Conservation (phyloP, 1,140 invertebrate genomes). For the Drosophila busckii region DNA sequence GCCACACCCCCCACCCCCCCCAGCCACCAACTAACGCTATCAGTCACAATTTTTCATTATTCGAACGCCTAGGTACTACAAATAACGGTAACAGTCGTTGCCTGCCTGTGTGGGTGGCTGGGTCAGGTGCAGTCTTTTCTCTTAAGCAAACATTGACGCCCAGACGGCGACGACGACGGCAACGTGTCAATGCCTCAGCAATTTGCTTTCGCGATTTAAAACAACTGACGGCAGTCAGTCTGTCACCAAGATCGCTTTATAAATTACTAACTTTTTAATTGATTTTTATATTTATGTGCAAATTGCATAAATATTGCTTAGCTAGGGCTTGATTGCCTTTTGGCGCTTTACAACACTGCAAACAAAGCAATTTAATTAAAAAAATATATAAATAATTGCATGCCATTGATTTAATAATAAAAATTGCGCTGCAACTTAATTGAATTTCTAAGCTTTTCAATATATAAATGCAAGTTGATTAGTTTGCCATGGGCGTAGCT, state of each 20-base stretch:
- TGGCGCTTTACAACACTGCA: too few relatives aligned
- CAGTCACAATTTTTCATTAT: conserved; percentile 65
- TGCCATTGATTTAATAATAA: too few relatives aligned
- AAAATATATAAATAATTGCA: too few relatives aligned
- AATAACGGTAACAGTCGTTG: conserved; percentile 8
- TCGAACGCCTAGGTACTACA: conserved; percentile 13
- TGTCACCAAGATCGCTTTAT: background rate
- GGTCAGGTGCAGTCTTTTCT: background rate
- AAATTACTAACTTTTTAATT: background rate
- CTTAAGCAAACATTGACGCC: conserved; percentile 45
- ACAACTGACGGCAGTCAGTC: background rate
- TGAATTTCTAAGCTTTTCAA: too few relatives aligned
- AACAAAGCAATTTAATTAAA: too few relatives aligned
- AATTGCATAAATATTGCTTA: too few relatives aligned
- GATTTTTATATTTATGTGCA: background rate
- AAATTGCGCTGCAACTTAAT: too few relatives aligned
- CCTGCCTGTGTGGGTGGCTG: conserved; percentile 1
- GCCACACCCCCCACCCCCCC: too few relatives aligned
- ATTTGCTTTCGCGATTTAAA: background rate
- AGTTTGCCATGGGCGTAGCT: too few relatives aligned
- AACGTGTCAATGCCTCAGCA: conserved; percentile 24
- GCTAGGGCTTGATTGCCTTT: too few relatives aligned
- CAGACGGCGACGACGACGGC: background rate
- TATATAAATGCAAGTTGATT: too few relatives aligned
- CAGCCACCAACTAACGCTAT: conserved; percentile 31